Evolutionary conservation across 2,888 invertebrate species (phyloP), one percentile per base, ranked within the genome.

Genomic region (Microctonus brassicae): DNA sequence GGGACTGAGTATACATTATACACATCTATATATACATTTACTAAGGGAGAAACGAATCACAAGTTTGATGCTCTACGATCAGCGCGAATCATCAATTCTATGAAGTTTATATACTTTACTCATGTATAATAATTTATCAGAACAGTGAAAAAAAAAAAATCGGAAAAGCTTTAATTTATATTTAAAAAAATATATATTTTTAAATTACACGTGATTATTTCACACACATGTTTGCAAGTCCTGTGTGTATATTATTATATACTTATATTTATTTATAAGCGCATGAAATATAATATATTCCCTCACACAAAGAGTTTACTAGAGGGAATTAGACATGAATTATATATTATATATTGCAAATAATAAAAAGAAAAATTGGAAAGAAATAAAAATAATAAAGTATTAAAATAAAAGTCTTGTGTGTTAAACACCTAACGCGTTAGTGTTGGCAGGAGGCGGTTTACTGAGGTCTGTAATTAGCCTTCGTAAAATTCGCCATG

Each of bases 391-490:
- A 33, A 53, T 11, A 68, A 34, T 62, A 3, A 17, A 13, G 39
- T 29, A 29, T 29, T 22, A 39, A 57, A 69, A 64, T 57, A 53
- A 52, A 29, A n/a, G 52, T 58, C 47, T 36, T 64, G 42, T 33
- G 34, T 33, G 36, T 47, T 67, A 55, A 76, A 78, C 76, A 77
- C 76, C 79, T 76, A 80, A 79, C 80, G 81, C 83, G 81, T 83
- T 79, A 77, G 81, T 78, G 79, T 80, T 82, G 80, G 82, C 81
- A 80, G 83, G 79, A 81, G 85, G 82, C 84, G 84, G 85, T 74
- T 73, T 63, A 77, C 78, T n/a, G 79, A 74, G 80, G 84, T 85
- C 86, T 87, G 86, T 87, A 87, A 87, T 87, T 87, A 86, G 81
- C 83, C 81, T 85, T 86, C 87, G 80, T 87, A 87, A 87, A 87